phyloP scores from a whole-genome alignment of 64 coral and sea anemone genomes.

The Acropora tenuis region DNA sequence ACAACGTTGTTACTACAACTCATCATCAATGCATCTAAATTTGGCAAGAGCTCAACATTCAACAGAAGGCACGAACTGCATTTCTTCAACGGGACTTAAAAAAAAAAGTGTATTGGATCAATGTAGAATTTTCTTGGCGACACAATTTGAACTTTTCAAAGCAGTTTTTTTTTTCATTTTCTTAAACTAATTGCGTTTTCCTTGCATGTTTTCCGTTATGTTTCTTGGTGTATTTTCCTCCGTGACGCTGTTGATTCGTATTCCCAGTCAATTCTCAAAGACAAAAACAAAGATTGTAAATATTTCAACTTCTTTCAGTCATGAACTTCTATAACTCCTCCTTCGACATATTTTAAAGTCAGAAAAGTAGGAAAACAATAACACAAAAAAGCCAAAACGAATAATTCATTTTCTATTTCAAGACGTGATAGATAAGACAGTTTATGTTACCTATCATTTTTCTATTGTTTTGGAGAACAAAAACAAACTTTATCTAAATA shows the following conservation, averaged over 20 bases:
- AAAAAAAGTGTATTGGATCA: background rate
- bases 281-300: no score
- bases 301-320: no score
- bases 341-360: no score
- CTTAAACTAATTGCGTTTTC: background rate
- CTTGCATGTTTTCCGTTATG: background rate
- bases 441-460: background rate
- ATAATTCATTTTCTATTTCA: background rate
- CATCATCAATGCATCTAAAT: conserved; percentile 12
- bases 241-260: background rate
- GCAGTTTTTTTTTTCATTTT: background rate
- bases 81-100: background rate
- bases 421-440: background rate
- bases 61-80: background rate
- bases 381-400: background rate
- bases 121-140: background rate
- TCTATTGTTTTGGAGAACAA: background rate
- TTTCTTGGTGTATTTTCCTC: background rate
- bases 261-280: background rate
- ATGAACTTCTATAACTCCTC: no score
- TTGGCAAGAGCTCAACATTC: conserved; percentile 1
- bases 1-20: background rate
- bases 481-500: background rate
- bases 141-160: background rate
- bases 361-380: no score